A percentile compares a stretch with the other conserved stretches of the same genome.
phyloP scores from a whole-genome alignment of 2,888 invertebrate genomes.

The Drosophila pegasa region DNA sequence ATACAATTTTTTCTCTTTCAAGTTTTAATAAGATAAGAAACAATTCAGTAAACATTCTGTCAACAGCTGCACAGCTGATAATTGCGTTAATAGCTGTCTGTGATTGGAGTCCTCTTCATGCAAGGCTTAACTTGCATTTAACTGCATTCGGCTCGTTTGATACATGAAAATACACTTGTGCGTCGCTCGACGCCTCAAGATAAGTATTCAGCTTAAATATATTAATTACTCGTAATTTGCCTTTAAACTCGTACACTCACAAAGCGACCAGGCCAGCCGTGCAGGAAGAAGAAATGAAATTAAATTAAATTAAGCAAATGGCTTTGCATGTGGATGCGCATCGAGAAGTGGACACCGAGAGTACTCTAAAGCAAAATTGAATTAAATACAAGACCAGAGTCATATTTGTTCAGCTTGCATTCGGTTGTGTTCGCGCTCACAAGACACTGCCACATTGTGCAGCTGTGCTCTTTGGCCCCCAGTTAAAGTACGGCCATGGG shows the following conservation, averaged over 20 bases:
- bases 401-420: slow-evolving; percentile 27
- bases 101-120: not conserved
- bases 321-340: slow-evolving; percentile 13
- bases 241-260: slow-evolving; percentile 4
- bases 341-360: slow-evolving; percentile 20
- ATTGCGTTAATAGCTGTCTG: not conserved
- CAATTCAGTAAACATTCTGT: no score
- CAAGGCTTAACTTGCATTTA: slow-evolving; percentile 16
- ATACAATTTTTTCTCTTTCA: no score
- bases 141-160: not conserved
- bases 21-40: no score
- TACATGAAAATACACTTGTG: not conserved
- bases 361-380: slow-evolving; percentile 27
- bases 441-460: slow-evolving; percentile 6
- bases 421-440: not conserved
- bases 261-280: not conserved
- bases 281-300: slow-evolving; percentile 2
- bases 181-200: not conserved
- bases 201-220: not conserved
- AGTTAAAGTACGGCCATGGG: slow-evolving; percentile 56
- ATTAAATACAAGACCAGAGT: slow-evolving; percentile 23
- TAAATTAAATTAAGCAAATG: slow-evolving; percentile 28
- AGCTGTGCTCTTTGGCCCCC: slow-evolving; percentile 23
- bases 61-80: not conserved
- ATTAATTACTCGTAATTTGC: slow-evolving; percentile 27